Conservation (phyloP, 2,888 invertebrate species). For the Oegoconia quadripuncta region DNA sequence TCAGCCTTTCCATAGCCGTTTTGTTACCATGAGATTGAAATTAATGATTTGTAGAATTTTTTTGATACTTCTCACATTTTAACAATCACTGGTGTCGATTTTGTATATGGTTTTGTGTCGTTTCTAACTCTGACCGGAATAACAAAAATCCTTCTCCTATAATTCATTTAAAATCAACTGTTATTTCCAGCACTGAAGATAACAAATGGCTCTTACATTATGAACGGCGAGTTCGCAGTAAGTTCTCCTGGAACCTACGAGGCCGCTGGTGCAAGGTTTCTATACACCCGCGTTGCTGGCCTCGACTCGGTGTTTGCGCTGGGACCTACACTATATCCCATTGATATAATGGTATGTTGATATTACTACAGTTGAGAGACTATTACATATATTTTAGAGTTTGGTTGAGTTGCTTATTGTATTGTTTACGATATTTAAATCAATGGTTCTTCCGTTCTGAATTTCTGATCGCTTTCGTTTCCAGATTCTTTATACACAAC, state of each 20-base stretch:
- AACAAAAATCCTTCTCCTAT: no score
- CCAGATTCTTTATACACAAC: constrained; percentile 89
- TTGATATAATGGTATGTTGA: constrained; percentile 88
- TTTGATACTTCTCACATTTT: no score
- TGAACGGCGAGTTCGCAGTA: constrained; percentile 90
- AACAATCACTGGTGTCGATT: no score
- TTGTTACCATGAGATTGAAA: no score
- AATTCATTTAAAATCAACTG: no score
- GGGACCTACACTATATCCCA: constrained; percentile 87
- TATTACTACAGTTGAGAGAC: not conserved
- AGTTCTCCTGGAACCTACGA: constrained; percentile 87
- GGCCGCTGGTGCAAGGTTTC: constrained; percentile 88
- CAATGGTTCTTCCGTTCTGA: no score
- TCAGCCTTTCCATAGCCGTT: no score
- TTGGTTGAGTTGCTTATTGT: not conserved
- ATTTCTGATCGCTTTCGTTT: constrained; percentile 31
- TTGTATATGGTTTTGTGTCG: no score
- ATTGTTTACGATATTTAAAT: no score
- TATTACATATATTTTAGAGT: not conserved
- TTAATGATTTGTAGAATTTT: no score
- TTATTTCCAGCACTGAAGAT: constrained; percentile 90
- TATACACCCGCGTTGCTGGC: constrained; percentile 86
- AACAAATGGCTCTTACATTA: constrained; percentile 86
- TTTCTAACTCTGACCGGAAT: no score
- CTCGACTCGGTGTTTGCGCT: constrained; percentile 87